Base-by-base conservation (phyloP, 2,888 invertebrate genomes). In the Emesis russula region DNA sequence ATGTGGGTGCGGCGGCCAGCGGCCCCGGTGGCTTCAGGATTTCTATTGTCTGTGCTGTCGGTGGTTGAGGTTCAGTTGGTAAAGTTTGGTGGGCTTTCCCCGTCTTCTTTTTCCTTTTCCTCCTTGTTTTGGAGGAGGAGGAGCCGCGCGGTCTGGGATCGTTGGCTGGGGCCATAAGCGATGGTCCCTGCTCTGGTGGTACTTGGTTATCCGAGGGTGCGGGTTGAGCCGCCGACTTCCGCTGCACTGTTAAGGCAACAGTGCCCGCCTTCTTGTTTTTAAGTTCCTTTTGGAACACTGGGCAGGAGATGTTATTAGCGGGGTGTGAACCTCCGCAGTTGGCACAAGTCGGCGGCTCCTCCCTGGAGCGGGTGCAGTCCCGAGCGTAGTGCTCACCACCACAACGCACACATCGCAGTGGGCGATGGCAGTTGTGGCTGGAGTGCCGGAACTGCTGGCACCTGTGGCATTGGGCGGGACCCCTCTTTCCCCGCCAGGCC, bases 371-470 rank as follows among this genome's bases (percentile, higher is more conserved):
- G 0, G 88, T 38, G 85, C 94, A 89, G 5, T 88, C 86, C 0
- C 76, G 2, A 7, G 87, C 85, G 1, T n/a, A 3, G 80, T 92
- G 85, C 5, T 79, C 77, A 1, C 2, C 81, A 4, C 83, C 82
- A 11, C 82, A 86, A 0, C 82, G 74, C 4, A 86, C 86, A 31
- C 86, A 83, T 0, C 77, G 66, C 33, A 33, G 68, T 0, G 7
- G 33, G 0, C 91, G 70, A 18, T 80, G 84, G 74, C 84, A 85
- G 53, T 89, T 80, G 25, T 82, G 82, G 5, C 84, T 85, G 2
- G 88, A 83, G 82, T 95, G 94, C 5, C 78, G 2, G 13, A 81
- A 87, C 1, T 41, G 53, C 13, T 87, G 83, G 58, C 87, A 87
- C 0, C 68, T 1, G 6, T 81, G 94, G 5, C 86, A 87, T 3